phyloP scores from a whole-genome alignment of 2,888 invertebrate genomes.

The Cistogaster globosa region DNA sequence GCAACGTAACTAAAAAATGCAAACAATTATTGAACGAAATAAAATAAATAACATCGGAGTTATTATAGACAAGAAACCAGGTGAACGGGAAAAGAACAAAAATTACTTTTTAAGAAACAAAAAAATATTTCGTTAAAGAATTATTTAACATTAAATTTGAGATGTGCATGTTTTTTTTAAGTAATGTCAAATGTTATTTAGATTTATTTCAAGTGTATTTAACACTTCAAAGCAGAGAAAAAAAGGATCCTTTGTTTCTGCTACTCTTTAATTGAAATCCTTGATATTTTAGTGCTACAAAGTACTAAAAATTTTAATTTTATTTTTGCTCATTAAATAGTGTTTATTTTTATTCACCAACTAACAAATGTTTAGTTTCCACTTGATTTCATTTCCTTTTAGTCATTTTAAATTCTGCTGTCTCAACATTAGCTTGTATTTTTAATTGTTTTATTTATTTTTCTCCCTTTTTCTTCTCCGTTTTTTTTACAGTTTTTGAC shows the following conservation, averaged over 20 bases:
- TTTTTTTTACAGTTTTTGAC: conserved; percentile 23
- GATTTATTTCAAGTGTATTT: conserved; percentile 5
- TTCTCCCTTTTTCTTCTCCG: conserved; percentile 1
- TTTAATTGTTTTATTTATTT: conserved; percentile 51
- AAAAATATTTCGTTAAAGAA: not conserved
- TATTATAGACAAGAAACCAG: not conserved
- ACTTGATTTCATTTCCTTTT: conserved; percentile 53
- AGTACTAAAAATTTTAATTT: not conserved
- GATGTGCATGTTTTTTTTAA: not conserved
- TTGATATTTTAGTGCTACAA: not conserved
- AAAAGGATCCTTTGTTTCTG: not conserved
- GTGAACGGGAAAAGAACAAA: not conserved
- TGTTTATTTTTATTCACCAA: conserved; percentile 27
- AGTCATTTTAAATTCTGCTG: conserved; percentile 38
- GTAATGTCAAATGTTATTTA: not conserved
- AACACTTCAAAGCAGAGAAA: not conserved
- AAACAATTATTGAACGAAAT: conserved; percentile 1
- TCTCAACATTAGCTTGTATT: conserved; percentile 43
- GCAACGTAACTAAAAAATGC: not conserved
- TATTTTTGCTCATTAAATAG: conserved; percentile 6
- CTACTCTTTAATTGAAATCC: not conserved
- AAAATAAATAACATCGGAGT: not conserved
- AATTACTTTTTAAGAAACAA: not conserved
- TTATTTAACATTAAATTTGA: not conserved
- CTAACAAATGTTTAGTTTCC: conserved; percentile 46